These are phyloP conservation scores for Catharus ustulatus DNA, from an alignment of 2,797 vertebrate species.

Conservation along the genomic window DNA sequence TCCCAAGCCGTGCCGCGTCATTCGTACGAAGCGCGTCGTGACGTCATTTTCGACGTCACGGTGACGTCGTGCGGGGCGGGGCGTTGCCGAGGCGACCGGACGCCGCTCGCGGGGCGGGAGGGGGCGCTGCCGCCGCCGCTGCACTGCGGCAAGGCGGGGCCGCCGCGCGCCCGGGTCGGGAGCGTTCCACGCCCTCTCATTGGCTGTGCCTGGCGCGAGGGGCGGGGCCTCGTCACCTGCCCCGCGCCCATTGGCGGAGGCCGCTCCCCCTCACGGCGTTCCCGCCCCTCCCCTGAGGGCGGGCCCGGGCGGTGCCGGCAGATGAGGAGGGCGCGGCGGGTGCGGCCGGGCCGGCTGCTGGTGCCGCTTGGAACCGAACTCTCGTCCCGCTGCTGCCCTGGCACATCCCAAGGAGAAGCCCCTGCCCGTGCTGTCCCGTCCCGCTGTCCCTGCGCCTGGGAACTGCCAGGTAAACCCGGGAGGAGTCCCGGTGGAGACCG, in stretches of 20 bases:
- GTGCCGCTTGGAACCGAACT: neutral
- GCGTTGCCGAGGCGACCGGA: conserved; percentile 82
- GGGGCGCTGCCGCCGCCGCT: conserved; percentile 66
- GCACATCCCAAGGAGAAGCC: neutral
- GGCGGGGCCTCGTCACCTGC: neutral
- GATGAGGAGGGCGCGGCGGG: neutral
- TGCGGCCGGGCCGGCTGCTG: neutral
- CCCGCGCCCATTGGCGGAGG: neutral
- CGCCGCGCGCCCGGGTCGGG: neutral
- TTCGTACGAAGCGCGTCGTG: neutral
- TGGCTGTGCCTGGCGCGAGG: neutral
- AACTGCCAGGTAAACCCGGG: conserved; percentile 33
- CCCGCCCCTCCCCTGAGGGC: neutral
- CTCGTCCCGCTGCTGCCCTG: neutral
- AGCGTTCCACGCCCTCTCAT: neutral
- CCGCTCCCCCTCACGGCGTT: neutral
- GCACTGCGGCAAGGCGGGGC: conserved; percentile 85
- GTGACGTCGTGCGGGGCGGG: neutral
- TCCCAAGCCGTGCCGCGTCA: too few species aligned
- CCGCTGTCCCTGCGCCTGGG: neutral
- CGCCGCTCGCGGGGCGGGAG: conserved; percentile 53
- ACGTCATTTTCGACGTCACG: neutral
- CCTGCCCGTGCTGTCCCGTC: neutral
- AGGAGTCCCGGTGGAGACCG: neutral
- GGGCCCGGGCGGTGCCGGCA: neutral